Conservation (phyloP, 2,113 vertebrate genomes). For the mouse (Mus musculus) region DNA sequence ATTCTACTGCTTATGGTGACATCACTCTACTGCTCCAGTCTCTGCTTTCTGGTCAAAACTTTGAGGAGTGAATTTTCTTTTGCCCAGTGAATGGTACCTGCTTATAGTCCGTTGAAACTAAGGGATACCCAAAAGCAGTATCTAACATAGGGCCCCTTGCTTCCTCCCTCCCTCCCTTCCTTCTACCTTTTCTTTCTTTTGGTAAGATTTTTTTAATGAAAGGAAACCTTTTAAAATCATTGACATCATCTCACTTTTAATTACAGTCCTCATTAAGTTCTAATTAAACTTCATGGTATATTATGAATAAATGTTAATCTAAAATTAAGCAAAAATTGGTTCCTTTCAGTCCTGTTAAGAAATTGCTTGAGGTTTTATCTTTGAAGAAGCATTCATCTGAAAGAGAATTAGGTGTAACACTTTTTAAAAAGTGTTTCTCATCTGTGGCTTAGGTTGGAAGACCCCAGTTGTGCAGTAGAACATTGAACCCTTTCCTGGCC, state of each 20-base stretch:
- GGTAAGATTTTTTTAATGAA: background rate
- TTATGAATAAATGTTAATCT: background rate
- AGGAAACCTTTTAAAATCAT: background rate
- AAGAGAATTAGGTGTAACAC: background rate
- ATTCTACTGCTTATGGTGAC: no score
- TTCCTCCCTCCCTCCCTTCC: no score
- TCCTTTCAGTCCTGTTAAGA: background rate
- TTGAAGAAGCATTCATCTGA: background rate
- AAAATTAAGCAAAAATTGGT: background rate
- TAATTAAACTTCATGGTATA: conserved; percentile 9
- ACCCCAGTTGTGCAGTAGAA: background rate
- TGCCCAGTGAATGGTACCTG: background rate
- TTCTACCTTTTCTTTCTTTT: background rate
- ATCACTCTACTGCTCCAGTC: no score
- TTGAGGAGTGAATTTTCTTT: background rate
- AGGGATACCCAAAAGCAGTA: background rate
- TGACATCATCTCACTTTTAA: background rate
- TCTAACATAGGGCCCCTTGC: background rate
- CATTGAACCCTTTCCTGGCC: background rate
- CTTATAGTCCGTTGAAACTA: background rate
- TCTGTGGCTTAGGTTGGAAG: background rate
- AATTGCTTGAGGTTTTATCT: conserved; percentile 17
- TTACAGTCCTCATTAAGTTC: background rate
- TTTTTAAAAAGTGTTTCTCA: background rate
- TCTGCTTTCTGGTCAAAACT: background rate